Percentiles rank a stretch among this genome's conserved stretches.
Evolutionary conservation across 1,140 invertebrate species (phyloP).

Genomic region (Leptinotarsa defecta): DNA sequence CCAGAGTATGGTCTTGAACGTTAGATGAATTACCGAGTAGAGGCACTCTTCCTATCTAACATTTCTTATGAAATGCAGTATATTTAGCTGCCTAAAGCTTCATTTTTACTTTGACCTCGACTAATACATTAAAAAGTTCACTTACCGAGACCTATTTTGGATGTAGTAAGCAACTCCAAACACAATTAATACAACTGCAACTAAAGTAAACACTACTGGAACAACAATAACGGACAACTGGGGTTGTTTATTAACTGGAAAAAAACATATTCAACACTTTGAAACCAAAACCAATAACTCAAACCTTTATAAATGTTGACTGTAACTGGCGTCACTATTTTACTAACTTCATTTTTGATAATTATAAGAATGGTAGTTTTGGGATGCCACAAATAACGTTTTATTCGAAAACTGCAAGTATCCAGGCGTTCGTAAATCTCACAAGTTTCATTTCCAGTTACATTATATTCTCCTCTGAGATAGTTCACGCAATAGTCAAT

Average conservation of each 20-base stretch:
- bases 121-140: neutral
- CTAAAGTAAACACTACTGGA: conserved; percentile 75
- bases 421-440: conserved; percentile 49
- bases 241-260: conserved; percentile 72
- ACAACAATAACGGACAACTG: conserved; percentile 85
- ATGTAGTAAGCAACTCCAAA: conserved; percentile 85
- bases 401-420: conserved; percentile 66
- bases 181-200: conserved; percentile 79
- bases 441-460: conserved; percentile 80
- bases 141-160: conserved; percentile 73
- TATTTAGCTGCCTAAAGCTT: too few species aligned
- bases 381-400: conserved; percentile 69
- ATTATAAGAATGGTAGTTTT: conserved; percentile 75
- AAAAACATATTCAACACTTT: conserved; percentile 34
- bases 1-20: too few species aligned
- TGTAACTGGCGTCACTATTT: conserved; percentile 67
- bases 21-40: too few species aligned
- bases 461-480: conserved; percentile 70
- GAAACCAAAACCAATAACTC: conserved; percentile 36
- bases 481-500: conserved; percentile 70
- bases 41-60: too few species aligned
- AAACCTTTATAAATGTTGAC: conserved; percentile 82
- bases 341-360: conserved; percentile 73
- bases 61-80: too few species aligned
- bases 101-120: too few species aligned